Conservation (phyloP, 2,113 vertebrate species). For the Crotalus viridis region DNA sequence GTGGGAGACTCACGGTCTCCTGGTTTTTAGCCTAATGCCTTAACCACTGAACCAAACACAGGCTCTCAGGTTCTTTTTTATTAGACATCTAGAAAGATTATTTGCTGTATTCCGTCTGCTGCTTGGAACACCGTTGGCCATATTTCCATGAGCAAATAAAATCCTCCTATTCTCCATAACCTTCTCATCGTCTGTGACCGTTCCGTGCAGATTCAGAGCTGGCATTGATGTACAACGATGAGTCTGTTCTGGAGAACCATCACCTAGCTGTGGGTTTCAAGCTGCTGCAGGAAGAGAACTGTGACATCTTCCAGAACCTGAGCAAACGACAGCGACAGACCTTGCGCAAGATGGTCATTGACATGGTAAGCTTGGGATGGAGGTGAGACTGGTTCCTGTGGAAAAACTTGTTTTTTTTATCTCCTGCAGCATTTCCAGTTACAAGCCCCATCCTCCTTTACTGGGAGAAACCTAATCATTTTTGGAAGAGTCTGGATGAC, state of each 20-base stretch:
- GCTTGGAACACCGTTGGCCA: background rate
- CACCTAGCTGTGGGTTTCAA: constrained; percentile 94
- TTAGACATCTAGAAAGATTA: background rate
- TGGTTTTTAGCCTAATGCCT: background rate
- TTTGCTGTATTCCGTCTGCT: background rate
- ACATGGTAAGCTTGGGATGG: constrained; percentile 78
- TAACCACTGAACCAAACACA: background rate
- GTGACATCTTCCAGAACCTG: constrained; percentile 94
- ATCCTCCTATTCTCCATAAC: background rate
- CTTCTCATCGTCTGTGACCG: background rate
- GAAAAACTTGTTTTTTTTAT: background rate
- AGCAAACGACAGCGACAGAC: constrained; percentile 87
- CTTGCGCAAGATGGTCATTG: constrained; percentile 92
- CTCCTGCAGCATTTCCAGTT: background rate
- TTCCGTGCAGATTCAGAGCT: constrained; percentile 84
- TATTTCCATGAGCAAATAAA: background rate
- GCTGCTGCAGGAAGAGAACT: constrained; percentile 92
- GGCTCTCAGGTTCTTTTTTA: background rate
- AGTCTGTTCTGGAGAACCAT: constrained; percentile 93
- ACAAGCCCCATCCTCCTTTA: background rate
- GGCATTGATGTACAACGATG: constrained; percentile 94
- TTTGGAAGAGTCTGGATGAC: background rate
- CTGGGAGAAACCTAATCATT: background rate
- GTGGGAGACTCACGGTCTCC: background rate
- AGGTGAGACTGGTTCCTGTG: background rate